Conservation (phyloP, 2,888 invertebrate species). For the Drosophila borealis region DNA sequence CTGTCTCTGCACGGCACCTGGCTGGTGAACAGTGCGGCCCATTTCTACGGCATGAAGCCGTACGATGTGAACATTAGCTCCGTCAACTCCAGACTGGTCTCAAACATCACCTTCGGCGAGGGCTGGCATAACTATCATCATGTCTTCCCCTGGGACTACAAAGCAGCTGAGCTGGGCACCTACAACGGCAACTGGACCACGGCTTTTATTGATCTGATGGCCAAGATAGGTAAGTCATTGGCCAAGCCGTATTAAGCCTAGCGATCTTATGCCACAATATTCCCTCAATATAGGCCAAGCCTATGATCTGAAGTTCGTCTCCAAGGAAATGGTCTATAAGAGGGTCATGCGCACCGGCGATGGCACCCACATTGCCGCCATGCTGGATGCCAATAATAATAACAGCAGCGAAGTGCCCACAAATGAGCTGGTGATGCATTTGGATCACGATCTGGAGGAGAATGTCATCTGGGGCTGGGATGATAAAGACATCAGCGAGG, state of each 20-base stretch:
- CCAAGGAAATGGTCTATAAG: constrained; percentile 89
- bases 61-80: constrained; percentile 92
- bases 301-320: constrained; percentile 93
- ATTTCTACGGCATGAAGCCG: constrained; percentile 95
- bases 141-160: constrained; percentile 94
- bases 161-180: constrained; percentile 89
- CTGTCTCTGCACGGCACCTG: constrained; percentile 93
- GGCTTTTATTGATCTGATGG: constrained; percentile 88
- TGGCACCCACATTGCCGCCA: constrained; percentile 86
- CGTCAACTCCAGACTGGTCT: constrained; percentile 89
- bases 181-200: constrained; percentile 88
- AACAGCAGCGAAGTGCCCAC: constrained; percentile 62
- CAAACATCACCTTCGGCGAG: constrained; percentile 89
- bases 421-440: constrained; percentile 74
- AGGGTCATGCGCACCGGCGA: constrained; percentile 91
- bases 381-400: constrained; percentile 77
- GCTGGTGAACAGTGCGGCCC: constrained; percentile 97
- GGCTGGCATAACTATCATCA: constrained; percentile 97
- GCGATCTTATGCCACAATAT: neutral
- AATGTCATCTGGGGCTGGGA: constrained; percentile 93
- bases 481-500: constrained; percentile 90
- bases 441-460: constrained; percentile 84
- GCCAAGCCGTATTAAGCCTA: neutral
- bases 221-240: constrained; percentile 87
- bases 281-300: constrained; percentile 88